A percentile compares a stretch with the other conserved stretches of the same genome.
These are phyloP conservation scores for Acleris emargana DNA, from an alignment of 2,888 invertebrate genomes.

Conservation along the genomic window DNA sequence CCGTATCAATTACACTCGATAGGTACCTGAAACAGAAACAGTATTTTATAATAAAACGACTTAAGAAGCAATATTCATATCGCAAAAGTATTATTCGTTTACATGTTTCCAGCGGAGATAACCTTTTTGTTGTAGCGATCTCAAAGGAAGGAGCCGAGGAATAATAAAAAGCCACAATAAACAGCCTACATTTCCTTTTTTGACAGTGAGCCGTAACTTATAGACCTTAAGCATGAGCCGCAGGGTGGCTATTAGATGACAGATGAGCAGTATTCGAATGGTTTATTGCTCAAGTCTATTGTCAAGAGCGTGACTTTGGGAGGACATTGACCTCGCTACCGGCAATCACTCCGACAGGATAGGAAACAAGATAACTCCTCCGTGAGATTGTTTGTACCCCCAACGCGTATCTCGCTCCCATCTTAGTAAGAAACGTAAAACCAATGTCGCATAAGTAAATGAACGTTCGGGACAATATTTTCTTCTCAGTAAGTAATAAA, in stretches of 20 bases:
- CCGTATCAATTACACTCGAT: constrained; percentile 18
- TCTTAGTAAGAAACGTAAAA: constrained; percentile 58
- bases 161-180: constrained; percentile 69
- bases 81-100: constrained; percentile 50
- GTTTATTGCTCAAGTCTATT: constrained; percentile 65
- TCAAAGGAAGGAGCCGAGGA: constrained; percentile 61
- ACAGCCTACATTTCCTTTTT: constrained; percentile 57
- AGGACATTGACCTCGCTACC: constrained; percentile 68
- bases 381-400: constrained; percentile 61
- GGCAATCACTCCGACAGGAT: constrained; percentile 60
- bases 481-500: constrained; percentile 6
- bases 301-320: constrained; percentile 67
- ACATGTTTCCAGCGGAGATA: constrained; percentile 56
- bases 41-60: constrained; percentile 39
- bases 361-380: constrained; percentile 54
- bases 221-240: constrained; percentile 61
- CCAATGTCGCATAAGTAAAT: constrained; percentile 50
- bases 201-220: constrained; percentile 75
- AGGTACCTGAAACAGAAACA: constrained; percentile 70
- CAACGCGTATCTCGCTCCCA: constrained; percentile 59
- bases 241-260: constrained; percentile 72
- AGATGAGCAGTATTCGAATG: constrained; percentile 72
- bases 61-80: constrained; percentile 7
- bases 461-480: neutral
- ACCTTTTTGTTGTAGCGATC: constrained; percentile 53